These are phyloP conservation scores for Blennius ocellaris DNA, from an alignment of 2,113 vertebrate genomes.

Conservation along the genomic window DNA sequence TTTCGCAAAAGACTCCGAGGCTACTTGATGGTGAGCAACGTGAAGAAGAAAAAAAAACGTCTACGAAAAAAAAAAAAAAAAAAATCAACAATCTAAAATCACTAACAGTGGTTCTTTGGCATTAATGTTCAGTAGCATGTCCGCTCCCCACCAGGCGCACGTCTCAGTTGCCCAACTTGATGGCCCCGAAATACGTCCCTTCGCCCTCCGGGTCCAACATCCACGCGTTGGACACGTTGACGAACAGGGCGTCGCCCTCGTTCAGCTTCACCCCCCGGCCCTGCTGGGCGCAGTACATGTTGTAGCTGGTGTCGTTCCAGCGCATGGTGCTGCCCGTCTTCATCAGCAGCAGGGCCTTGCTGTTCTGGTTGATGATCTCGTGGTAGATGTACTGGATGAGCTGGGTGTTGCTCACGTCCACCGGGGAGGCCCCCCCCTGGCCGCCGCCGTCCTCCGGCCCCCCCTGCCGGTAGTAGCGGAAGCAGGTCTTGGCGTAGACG, in stretches of 20 bases:
- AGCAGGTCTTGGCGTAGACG: conserved; percentile 95
- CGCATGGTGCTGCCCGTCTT: conserved; percentile 94
- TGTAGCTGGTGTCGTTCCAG: conserved; percentile 88
- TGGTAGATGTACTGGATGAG: conserved; percentile 91
- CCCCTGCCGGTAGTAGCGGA: conserved; percentile 85
- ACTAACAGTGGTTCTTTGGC: conserved; percentile 83
- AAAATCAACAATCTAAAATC: conserved; percentile 64
- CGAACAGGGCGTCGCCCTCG: conserved; percentile 87
- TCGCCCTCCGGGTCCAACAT: conserved; percentile 90
- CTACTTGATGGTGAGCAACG: conserved; percentile 38
- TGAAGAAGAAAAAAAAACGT: conserved; percentile 27
- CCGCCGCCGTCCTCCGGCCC: conserved; percentile 19
- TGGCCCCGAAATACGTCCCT: conserved; percentile 94
- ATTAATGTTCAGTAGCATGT: conserved; percentile 84
- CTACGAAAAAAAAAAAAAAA: conserved; percentile 29
- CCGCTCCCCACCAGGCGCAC: conserved; percentile 36
- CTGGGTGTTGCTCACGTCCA: conserved; percentile 86
- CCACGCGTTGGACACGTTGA: conserved; percentile 91
- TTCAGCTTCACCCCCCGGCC: conserved; percentile 90
- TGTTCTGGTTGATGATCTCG: conserved; percentile 87
- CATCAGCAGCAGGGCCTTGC: conserved; percentile 82
- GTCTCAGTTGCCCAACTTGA: conserved; percentile 90
- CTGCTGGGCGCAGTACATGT: conserved; percentile 96
- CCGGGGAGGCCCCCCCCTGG: conserved; percentile 42
- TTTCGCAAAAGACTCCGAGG: conserved; percentile 19